Evolutionary conservation across 2,797 vertebrate genomes (phyloP).

Genomic region (Crenichthys baileyi): DNA sequence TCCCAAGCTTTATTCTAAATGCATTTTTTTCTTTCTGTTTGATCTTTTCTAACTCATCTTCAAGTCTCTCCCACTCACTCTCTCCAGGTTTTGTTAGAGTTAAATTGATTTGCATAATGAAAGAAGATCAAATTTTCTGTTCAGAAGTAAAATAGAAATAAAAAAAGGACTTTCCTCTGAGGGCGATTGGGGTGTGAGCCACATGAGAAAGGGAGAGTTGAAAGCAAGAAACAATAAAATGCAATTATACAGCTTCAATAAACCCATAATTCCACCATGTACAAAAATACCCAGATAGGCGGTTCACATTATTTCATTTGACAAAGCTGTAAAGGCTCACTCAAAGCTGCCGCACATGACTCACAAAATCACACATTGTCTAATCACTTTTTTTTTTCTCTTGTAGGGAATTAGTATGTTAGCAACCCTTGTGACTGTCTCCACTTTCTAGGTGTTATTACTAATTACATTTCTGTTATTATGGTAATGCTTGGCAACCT

Average conservation of each 20-base stretch:
- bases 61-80: constrained; percentile 42
- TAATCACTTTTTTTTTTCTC: constrained; percentile 62
- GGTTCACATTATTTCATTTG: constrained; percentile 76
- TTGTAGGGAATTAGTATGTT: constrained; percentile 71
- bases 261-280: constrained; percentile 74
- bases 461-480: constrained; percentile 80
- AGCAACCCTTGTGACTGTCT: constrained; percentile 60
- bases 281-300: constrained; percentile 79
- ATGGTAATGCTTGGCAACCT: constrained; percentile 69
- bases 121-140: constrained; percentile 74
- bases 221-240: constrained; percentile 81
- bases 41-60: constrained; percentile 66
- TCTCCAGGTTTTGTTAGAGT: constrained; percentile 68
- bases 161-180: constrained; percentile 61
- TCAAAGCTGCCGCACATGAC: constrained; percentile 57
- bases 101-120: constrained; percentile 83
- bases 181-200: constrained; percentile 62
- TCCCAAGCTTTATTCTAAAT: constrained; percentile 61
- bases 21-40: constrained; percentile 64
- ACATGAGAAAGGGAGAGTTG: constrained; percentile 65
- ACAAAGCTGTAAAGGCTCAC: constrained; percentile 75
- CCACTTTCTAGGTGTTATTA: constrained; percentile 71
- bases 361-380: constrained; percentile 74
- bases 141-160: constrained; percentile 63
- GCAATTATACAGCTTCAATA: constrained; percentile 82